These are phyloP conservation scores for Heteractis magnifica DNA, from an alignment of 92 coral and sea anemone species.

Conservation along the genomic window DNA sequence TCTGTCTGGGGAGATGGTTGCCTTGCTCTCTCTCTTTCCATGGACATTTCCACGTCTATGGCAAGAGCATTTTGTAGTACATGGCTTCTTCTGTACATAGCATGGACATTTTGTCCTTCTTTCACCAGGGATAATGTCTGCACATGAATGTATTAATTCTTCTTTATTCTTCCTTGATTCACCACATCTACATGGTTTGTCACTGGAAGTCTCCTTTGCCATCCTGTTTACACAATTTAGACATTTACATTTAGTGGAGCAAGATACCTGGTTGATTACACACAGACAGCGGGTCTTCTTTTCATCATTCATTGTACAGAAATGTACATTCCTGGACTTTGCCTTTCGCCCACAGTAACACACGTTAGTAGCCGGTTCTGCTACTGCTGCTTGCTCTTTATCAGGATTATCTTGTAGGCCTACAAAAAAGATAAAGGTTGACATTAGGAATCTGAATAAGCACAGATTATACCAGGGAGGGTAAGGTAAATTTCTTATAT, in stretches of 20 bases:
- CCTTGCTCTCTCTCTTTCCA: background rate
- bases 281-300: conserved; percentile 11
- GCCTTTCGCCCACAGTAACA: conserved; percentile 23
- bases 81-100: background rate
- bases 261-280: conserved; percentile 12
- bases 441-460: too few relatives aligned
- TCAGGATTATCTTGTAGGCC: background rate
- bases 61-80: conserved; percentile 1
- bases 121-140: conserved; percentile 5
- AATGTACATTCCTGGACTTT: conserved; percentile 18
- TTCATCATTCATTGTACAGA: conserved; percentile 13
- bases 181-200: conserved; percentile 27
- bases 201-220: conserved; percentile 2
- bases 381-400: too few relatives aligned
- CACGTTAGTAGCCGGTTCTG: background rate
- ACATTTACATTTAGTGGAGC: background rate
- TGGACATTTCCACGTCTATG: background rate
- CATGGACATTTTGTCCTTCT: conserved; percentile 27
- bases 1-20: background rate
- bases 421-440: background rate
- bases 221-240: background rate
- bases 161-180: conserved; percentile 13
- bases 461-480: too few relatives aligned
- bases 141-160: background rate
- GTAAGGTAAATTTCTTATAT: too few relatives aligned